Evolutionary conservation across 2,113 vertebrate genomes (phyloP).

Genomic region (Ammodytes dubius): DNA sequence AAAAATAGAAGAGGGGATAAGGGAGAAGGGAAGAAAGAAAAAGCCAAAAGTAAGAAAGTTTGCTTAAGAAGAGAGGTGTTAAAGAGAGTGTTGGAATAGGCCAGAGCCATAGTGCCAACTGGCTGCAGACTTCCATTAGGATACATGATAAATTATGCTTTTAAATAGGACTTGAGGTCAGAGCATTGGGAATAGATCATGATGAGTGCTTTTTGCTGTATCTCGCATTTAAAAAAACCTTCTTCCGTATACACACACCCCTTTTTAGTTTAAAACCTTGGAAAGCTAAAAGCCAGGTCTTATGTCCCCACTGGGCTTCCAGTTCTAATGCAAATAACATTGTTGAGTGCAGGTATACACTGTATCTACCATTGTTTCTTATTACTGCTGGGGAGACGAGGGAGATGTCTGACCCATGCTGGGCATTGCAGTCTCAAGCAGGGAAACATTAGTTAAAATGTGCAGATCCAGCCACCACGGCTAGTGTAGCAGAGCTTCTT

Average conservation of each 20-base stretch:
- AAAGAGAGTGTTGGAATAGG: slow-evolving; percentile 28
- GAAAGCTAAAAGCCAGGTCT: neutral
- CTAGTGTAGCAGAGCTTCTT: slow-evolving; percentile 52
- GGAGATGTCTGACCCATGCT: slow-evolving; percentile 66
- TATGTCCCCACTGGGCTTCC: neutral
- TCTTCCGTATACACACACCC: neutral
- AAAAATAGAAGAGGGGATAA: slow-evolving; percentile 20
- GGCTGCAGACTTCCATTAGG: slow-evolving; percentile 46
- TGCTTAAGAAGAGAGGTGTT: slow-evolving; percentile 20
- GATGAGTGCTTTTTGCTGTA: slow-evolving; percentile 7
- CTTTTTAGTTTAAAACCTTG: slow-evolving; percentile 19
- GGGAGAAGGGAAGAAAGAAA: slow-evolving; percentile 6
- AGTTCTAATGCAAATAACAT: slow-evolving; percentile 47
- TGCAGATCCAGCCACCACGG: slow-evolving; percentile 53
- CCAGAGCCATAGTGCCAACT: slow-evolving; percentile 32
- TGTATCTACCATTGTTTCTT: slow-evolving; percentile 40
- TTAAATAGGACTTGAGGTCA: slow-evolving; percentile 55
- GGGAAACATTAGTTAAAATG: slow-evolving; percentile 80
- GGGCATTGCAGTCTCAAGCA: slow-evolving; percentile 68
- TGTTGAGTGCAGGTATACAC: neutral
- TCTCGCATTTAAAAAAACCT: slow-evolving; percentile 20
- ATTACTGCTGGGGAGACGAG: slow-evolving; percentile 23
- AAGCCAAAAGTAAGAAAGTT: slow-evolving; percentile 22
- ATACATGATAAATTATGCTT: slow-evolving; percentile 52
- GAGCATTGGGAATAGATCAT: slow-evolving; percentile 32